Evolutionary conservation across 2,888 invertebrate genomes (phyloP).

Genomic region (Fragum fragum): DNA sequence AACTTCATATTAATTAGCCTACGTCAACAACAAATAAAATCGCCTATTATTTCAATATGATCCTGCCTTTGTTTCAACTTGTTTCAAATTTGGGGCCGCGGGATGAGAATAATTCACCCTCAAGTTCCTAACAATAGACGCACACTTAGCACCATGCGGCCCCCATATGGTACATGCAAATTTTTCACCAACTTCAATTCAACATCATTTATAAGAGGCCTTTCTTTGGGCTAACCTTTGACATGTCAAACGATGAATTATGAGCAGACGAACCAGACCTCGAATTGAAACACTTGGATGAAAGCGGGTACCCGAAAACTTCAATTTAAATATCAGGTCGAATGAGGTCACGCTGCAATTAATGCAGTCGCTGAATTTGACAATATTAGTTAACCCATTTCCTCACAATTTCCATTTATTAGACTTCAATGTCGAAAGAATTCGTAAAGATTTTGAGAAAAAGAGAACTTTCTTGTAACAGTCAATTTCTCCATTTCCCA

Average conservation of each 20-base stretch:
- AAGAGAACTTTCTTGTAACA: too few relatives aligned
- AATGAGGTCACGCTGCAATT: neutral
- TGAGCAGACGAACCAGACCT: slow-evolving; percentile 1
- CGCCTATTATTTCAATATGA: neutral
- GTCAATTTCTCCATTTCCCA: too few relatives aligned
- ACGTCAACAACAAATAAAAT: neutral
- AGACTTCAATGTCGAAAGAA: too few relatives aligned
- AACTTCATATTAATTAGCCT: too few relatives aligned
- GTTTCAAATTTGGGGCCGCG: neutral
- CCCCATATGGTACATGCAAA: slow-evolving; percentile 68
- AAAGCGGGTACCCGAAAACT: slow-evolving; percentile 16
- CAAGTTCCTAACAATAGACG: slow-evolving; percentile 19
- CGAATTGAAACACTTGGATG: slow-evolving; percentile 7
- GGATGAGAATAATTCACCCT: slow-evolving; percentile 25
- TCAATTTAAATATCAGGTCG: neutral
- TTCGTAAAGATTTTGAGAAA: too few relatives aligned
- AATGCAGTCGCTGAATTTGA: too few relatives aligned
- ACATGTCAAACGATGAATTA: slow-evolving; percentile 18
- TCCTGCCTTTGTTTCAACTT: slow-evolving; percentile 1
- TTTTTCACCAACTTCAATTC: slow-evolving; percentile 51
- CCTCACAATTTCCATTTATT: too few relatives aligned
- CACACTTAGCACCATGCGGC: slow-evolving; percentile 38
- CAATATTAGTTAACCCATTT: too few relatives aligned
- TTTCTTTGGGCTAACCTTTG: slow-evolving; percentile 23
- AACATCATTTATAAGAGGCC: slow-evolving; percentile 33